Percentiles rank a stretch among this genome's conserved stretches.
Conservation (phyloP, 2,888 invertebrate genomes). For the Sialis lutaria region DNA sequence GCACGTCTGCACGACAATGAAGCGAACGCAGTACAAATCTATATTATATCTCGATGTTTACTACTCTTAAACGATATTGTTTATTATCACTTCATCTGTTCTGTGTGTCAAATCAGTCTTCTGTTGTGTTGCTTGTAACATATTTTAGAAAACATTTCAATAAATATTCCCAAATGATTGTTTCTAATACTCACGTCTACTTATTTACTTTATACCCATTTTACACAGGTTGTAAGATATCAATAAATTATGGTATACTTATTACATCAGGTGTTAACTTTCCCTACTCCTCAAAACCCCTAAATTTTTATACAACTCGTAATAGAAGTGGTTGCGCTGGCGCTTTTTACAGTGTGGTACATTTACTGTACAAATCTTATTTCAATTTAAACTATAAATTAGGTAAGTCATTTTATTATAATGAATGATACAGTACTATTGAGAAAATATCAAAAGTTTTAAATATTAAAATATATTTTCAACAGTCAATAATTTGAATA, state of each 20-base stretch:
- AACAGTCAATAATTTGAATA: too few species aligned
- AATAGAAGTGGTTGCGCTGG: too few species aligned
- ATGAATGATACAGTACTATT: too few species aligned
- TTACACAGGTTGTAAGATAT: not conserved
- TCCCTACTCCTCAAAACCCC: too few species aligned
- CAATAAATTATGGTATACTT: not conserved
- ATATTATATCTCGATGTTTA: slow-evolving; percentile 6
- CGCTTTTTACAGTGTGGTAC: too few species aligned
- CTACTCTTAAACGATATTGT: slow-evolving; percentile 9
- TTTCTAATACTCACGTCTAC: not conserved
- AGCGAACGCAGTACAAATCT: not conserved
- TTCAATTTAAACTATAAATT: too few species aligned
- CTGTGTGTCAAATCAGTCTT: slow-evolving; percentile 22
- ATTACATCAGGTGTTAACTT: too few species aligned
- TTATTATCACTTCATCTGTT: slow-evolving; percentile 17
- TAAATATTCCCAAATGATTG: slow-evolving; percentile 13
- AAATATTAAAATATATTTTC: too few species aligned
- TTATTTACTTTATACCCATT: not conserved
- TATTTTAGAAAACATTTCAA: slow-evolving; percentile 22
- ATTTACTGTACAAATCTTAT: too few species aligned
- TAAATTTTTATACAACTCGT: too few species aligned
- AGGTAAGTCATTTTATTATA: too few species aligned
- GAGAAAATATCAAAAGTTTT: too few species aligned
- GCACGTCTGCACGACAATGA: not conserved
- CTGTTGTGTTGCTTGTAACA: slow-evolving; percentile 28